A percentile compares a stretch with the other conserved stretches of the same genome.
Evolutionary conservation across 1,140 invertebrate genomes (phyloP).

Genomic region (Drosophila miranda): DNA sequence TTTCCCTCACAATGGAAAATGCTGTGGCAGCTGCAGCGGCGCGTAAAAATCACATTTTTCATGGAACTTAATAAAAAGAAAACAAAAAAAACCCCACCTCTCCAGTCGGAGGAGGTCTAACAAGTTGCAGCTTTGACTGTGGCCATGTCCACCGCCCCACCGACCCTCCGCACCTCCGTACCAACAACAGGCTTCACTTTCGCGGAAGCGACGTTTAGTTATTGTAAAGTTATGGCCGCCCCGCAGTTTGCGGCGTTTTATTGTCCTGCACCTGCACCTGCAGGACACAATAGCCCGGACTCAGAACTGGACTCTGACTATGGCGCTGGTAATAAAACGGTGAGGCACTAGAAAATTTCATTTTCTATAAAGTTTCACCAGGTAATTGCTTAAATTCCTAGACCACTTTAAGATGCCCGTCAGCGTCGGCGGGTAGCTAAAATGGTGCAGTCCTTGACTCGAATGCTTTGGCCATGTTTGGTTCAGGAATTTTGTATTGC

Average conservation of each 20-base stretch:
- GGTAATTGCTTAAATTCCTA: conserved; percentile 29
- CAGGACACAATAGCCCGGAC: conserved; percentile 36
- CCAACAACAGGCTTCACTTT: too few species aligned
- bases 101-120: conserved; percentile 35
- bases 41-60: conserved; percentile 70
- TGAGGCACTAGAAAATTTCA: conserved; percentile 46
- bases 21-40: conserved; percentile 32
- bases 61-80: conserved; percentile 58
- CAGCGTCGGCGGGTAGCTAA: neutral
- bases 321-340: conserved; percentile 40
- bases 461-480: conserved; percentile 26
- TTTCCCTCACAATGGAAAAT: conserved; percentile 5
- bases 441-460: conserved; percentile 60
- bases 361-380: conserved; percentile 34
- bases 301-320: neutral
- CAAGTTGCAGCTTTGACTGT: conserved; percentile 54
- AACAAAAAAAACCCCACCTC: conserved; percentile 8
- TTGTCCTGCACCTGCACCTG: conserved; percentile 31
- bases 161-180: too few species aligned
- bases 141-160: neutral
- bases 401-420: conserved; percentile 16
- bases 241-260: conserved; percentile 50
- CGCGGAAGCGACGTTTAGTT: conserved; percentile 42
- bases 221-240: conserved; percentile 34
- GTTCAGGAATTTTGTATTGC: conserved; percentile 33